phyloP scores from a whole-genome alignment of 2,113 vertebrate genomes.

The Rafetus swinhoei region DNA sequence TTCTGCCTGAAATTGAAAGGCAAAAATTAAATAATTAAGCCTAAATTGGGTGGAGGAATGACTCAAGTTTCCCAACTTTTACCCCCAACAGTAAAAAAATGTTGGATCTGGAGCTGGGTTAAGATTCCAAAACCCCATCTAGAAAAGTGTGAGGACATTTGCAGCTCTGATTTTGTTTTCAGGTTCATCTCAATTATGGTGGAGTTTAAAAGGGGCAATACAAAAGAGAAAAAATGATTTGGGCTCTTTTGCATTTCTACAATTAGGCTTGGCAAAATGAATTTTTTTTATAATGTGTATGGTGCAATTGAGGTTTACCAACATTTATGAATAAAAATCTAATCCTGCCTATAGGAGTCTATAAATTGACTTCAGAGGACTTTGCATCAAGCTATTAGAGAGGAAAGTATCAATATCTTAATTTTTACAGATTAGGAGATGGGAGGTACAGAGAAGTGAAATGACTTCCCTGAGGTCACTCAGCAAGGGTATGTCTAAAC shows the following conservation, averaged over 20 bases:
- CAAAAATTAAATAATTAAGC: not conserved
- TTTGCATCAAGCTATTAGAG: not conserved
- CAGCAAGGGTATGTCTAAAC: not conserved
- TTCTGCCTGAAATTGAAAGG: not conserved
- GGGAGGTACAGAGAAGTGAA: not conserved
- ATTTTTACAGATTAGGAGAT: not conserved
- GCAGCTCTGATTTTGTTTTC: not conserved
- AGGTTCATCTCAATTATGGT: not conserved
- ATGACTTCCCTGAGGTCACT: not conserved
- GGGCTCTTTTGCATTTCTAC: not conserved
- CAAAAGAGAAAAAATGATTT: not conserved
- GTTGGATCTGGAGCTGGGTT: not conserved
- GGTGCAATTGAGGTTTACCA: not conserved
- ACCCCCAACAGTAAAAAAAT: slow-evolving; percentile 29
- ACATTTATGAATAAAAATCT: not conserved
- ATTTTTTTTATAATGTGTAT: not conserved
- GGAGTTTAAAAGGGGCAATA: not conserved
- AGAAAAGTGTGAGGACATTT: not conserved
- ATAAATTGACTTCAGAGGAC: not conserved
- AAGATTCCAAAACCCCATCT: not conserved
- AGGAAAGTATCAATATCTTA: not conserved
- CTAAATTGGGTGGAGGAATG: not conserved
- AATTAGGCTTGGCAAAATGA: not conserved
- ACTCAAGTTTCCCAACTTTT: not conserved
- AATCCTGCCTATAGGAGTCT: not conserved